A percentile compares a stretch with the other conserved stretches of the same genome.
Conservation (phyloP, 2,797 vertebrate genomes). For the Semaprochilodus insignis region DNA sequence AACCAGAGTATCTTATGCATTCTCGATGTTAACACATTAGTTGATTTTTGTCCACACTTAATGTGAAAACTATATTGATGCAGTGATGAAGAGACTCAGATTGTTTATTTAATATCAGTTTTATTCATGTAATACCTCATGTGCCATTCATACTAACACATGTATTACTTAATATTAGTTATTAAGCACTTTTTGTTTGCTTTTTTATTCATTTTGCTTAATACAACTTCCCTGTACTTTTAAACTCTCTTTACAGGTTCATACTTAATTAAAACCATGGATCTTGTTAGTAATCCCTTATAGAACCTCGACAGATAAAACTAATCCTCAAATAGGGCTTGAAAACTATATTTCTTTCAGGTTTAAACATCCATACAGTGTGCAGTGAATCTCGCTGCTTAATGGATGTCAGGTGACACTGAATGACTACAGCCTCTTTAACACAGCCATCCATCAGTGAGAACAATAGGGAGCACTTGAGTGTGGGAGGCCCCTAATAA, state of each 20-base stretch:
- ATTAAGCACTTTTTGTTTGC: too few species aligned
- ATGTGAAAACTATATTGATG: too few species aligned
- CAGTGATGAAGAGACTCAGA: too few species aligned
- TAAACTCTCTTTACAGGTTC: not conserved
- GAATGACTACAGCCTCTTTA: constrained; percentile 19
- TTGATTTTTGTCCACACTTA: too few species aligned
- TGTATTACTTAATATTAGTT: too few species aligned
- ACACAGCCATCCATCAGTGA: constrained; percentile 46
- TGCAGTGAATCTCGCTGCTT: not conserved
- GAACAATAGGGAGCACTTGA: constrained; percentile 41
- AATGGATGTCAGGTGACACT: constrained; percentile 10
- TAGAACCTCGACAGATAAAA: not conserved
- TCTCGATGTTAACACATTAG: too few species aligned
- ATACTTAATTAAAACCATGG: not conserved
- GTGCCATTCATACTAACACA: too few species aligned
- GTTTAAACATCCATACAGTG: constrained; percentile 4
- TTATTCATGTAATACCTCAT: too few species aligned
- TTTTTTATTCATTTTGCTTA: too few species aligned
- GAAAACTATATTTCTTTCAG: not conserved
- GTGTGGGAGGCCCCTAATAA: constrained; percentile 35
- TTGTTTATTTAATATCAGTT: too few species aligned
- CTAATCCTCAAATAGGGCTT: not conserved
- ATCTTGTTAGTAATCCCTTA: not conserved
- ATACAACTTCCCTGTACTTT: too few species aligned
- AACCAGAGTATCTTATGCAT: too few species aligned